phyloP scores from a whole-genome alignment of 2,797 vertebrate genomes.

The Hybognathus amarus region DNA sequence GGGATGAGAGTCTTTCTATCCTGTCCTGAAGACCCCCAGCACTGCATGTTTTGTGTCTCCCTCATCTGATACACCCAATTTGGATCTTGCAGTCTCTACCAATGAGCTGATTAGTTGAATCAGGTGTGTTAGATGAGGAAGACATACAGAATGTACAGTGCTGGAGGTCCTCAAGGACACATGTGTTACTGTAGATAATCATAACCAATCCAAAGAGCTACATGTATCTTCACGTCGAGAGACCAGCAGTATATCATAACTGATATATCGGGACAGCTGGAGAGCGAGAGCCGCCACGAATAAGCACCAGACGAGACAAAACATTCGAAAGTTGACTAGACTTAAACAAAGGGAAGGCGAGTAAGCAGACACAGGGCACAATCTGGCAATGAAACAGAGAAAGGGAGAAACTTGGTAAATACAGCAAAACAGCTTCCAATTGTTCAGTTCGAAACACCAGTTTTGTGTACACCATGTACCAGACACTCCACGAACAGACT shows the following conservation, averaged over 20 bases:
- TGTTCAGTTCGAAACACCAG: background rate
- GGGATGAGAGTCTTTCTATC: background rate
- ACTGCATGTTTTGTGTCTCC: no score
- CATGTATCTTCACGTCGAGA: background rate
- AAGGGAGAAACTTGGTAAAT: background rate
- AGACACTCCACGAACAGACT: background rate
- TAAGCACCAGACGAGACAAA: background rate
- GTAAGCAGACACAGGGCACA: background rate
- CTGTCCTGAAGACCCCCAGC: background rate
- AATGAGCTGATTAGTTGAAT: no score
- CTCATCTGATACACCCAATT: no score
- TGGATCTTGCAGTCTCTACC: no score
- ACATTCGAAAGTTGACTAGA: background rate
- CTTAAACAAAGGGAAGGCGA: background rate
- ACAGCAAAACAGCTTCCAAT: background rate
- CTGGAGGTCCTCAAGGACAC: no score
- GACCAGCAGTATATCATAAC: background rate
- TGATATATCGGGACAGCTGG: background rate
- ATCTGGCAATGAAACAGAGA: background rate
- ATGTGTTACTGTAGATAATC: background rate
- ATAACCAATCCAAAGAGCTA: background rate
- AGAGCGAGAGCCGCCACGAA: background rate
- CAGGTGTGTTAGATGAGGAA: no score
- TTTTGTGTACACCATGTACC: background rate
- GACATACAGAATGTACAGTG: no score